Evolutionary conservation across 2,888 invertebrate genomes (phyloP).

Genomic region (Holacanthella duospinosa): DNA sequence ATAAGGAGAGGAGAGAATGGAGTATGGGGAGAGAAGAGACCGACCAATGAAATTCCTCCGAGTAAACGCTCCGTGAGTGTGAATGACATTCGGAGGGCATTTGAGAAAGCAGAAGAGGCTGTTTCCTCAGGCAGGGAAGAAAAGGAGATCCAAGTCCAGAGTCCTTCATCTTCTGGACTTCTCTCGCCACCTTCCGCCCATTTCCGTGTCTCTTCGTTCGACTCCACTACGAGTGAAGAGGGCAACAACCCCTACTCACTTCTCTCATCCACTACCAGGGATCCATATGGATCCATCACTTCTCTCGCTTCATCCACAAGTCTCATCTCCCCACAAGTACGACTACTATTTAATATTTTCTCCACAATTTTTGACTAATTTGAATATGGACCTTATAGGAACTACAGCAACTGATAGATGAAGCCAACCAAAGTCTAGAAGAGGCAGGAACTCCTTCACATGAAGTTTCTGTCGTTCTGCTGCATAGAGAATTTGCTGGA

Average conservation of each 20-base stretch:
- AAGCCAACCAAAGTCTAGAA: slow-evolving; percentile 55
- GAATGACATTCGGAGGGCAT: slow-evolving; percentile 51
- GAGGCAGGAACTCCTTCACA: slow-evolving; percentile 45
- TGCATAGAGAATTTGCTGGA: slow-evolving; percentile 56
- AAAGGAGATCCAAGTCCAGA: slow-evolving; percentile 15
- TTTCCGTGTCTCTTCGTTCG: slow-evolving; percentile 48
- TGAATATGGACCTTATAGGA: slow-evolving; percentile 43
- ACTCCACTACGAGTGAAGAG: slow-evolving; percentile 48
- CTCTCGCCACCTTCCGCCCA: slow-evolving; percentile 39
- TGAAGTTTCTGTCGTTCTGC: slow-evolving; percentile 54
- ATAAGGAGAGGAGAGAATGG: neutral
- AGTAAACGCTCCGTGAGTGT: slow-evolving; percentile 44
- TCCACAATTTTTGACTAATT: slow-evolving; percentile 43
- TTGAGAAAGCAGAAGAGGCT: slow-evolving; percentile 45
- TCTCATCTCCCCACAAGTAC: slow-evolving; percentile 48
- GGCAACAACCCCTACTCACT: slow-evolving; percentile 38
- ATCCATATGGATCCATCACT: slow-evolving; percentile 44
- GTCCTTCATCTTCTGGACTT: neutral
- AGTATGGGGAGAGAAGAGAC: neutral
- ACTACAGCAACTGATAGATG: slow-evolving; percentile 54
- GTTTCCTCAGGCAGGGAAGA: slow-evolving; percentile 32
- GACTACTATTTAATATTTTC: slow-evolving; percentile 43
- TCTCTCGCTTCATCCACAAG: slow-evolving; percentile 51
- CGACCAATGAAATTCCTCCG: too few relatives aligned
- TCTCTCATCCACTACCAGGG: slow-evolving; percentile 25